These are phyloP conservation scores for Brachionus sp. DNA, from an alignment of 1,140 invertebrate species.

Conservation along the genomic window DNA sequence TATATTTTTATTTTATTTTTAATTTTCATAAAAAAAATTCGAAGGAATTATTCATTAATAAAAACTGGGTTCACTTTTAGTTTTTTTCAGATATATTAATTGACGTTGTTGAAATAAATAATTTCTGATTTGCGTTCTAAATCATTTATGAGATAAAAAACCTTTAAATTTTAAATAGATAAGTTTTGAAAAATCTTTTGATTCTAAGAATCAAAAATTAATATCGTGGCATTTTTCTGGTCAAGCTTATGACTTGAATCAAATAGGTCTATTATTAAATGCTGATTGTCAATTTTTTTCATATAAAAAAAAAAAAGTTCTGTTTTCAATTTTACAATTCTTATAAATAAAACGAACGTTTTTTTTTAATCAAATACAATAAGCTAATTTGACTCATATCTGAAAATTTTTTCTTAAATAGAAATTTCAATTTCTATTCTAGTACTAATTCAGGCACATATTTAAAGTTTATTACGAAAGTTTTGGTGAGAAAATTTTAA, in stretches of 20 bases:
- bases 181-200: neutral
- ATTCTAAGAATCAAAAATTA: neutral
- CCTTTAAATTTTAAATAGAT: neutral
- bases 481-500: neutral
- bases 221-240: neutral
- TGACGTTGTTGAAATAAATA: neutral
- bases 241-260: neutral
- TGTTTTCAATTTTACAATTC: neutral
- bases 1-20: no score
- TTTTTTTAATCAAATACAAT: neutral
- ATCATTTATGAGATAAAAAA: neutral
- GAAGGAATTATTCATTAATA: no score
- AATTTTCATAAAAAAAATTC: no score
- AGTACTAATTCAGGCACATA: neutral
- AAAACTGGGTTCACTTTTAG: no score
- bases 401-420: neutral
- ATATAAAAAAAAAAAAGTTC: neutral
- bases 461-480: neutral
- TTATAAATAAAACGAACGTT: neutral
- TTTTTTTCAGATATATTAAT: no score
- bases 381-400: neutral
- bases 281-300: neutral
- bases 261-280: neutral
- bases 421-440: neutral
- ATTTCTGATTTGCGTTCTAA: neutral